Evolutionary conservation across 2,797 vertebrate species (phyloP), one percentile per base, ranked within the genome.

Genomic region (Macroramphosus scolopax): DNA sequence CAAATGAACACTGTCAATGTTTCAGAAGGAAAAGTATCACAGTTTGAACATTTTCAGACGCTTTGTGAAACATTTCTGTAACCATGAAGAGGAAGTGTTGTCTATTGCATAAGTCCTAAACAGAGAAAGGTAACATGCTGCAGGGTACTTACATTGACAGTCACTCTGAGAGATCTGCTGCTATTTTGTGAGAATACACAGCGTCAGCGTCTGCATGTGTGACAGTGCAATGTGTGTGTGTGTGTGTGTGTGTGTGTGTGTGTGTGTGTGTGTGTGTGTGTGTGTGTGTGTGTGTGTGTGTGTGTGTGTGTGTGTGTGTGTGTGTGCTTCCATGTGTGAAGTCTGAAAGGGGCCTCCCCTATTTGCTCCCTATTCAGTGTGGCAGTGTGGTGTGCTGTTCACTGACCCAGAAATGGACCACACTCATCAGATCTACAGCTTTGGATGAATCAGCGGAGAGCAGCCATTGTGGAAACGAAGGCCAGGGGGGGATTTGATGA

Each of bases 381-480:
- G 30, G 42, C 63, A 62, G 55, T 35, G 41, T 67, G 40, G 18
- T 41, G 55, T 36, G 62, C 68, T 87, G 87, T 62, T 85, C 83
- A 85, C 58, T 91, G 86, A 92, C 83, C 88, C 84, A 85, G 78
- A 90, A 91, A 88, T 83, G 75, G 72, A 57, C 77, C 69, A 48
- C 77, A 87, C 82, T 91, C 87, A 88, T 90, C 88, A 91, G 45
- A 87, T 87, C 78, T 77, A 59, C 52, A 76, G 87, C 77, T 83
- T 80, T 87, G 81, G 67, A 86, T 88, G 86, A 88, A 83, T 86
- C 80, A 87, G 72, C 75, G 38, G 54, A 63, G 70, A 72, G 72
- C 57, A 57, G 78, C 67, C 74, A 85, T 86, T 89, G 84, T 89
- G 63, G 59, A 53, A 34, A 64, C 44, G 62, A 50, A 72, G 76